These are phyloP conservation scores for Barypeithes pellucidus DNA, from an alignment of 2,888 invertebrate species.

Conservation along the genomic window DNA sequence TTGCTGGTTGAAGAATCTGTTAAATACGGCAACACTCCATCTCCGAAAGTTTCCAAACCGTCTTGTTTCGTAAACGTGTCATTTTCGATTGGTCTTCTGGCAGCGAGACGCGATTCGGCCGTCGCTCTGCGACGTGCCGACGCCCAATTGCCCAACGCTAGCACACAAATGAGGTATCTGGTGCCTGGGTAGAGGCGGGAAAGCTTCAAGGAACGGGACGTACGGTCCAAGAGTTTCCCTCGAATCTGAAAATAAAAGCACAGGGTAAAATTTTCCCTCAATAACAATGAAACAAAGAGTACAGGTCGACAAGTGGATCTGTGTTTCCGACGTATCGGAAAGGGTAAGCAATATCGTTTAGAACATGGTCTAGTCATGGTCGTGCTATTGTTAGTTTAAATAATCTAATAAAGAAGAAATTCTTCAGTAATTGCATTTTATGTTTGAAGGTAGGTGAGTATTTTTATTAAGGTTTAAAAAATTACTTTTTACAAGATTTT, in stretches of 20 bases:
- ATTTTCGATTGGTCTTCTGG: conserved; percentile 69
- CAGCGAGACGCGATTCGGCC: conserved; percentile 73
- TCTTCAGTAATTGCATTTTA: no score
- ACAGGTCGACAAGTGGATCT: no score
- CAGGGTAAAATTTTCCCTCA: not conserved
- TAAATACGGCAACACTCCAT: conserved; percentile 74
- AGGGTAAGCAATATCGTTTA: no score
- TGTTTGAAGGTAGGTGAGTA: no score
- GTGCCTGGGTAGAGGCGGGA: conserved; percentile 85
- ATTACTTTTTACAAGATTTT: no score
- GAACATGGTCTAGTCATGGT: no score
- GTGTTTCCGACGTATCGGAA: no score
- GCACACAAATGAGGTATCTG: conserved; percentile 89
- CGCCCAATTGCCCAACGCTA: conserved; percentile 87
- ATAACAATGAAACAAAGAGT: no score
- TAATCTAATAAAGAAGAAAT: no score
- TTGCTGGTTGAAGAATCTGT: conserved; percentile 83
- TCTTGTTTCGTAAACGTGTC: conserved; percentile 68
- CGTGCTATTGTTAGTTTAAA: no score
- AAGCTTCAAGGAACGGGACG: conserved; percentile 82
- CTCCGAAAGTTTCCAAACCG: conserved; percentile 73
- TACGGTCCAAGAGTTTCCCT: conserved; percentile 83
- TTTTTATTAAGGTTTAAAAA: no score
- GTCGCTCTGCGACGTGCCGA: conserved; percentile 69
- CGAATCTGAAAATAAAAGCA: conserved; percentile 75